These are phyloP conservation scores for Sminthurinus signatus DNA, from an alignment of 1,140 invertebrate species.

Conservation along the genomic window DNA sequence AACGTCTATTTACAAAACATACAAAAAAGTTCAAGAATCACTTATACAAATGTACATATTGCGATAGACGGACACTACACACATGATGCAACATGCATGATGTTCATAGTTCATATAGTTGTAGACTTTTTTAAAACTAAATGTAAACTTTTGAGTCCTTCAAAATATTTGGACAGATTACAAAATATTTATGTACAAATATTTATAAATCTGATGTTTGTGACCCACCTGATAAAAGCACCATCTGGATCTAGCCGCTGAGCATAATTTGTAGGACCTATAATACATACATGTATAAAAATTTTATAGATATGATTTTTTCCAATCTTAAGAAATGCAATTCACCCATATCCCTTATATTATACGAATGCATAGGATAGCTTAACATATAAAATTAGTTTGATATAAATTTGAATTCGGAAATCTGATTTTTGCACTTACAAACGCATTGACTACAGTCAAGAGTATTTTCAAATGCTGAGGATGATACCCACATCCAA, in stretches of 20 bases:
- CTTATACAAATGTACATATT: background rate
- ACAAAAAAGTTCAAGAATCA: conserved; percentile 14
- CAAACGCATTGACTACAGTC: conserved; percentile 59
- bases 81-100: background rate
- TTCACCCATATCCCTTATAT: too few relatives aligned
- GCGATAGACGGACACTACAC: background rate
- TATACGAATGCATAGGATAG: too few relatives aligned
- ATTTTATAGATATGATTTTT: too few relatives aligned
- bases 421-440: too few relatives aligned
- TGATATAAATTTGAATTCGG: too few relatives aligned
- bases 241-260: conserved; percentile 63
- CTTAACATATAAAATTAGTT: too few relatives aligned
- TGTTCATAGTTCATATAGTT: background rate
- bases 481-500: conserved; percentile 74
- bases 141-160: background rate
- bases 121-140: background rate
- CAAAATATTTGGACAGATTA: background rate
- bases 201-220: conserved; percentile 5
- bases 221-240: conserved; percentile 56
- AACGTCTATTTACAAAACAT: conserved; percentile 44
- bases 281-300: too few relatives aligned
- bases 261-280: conserved; percentile 61
- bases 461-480: conserved; percentile 60
- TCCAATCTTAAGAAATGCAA: too few relatives aligned
- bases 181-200: background rate